Percentiles rank a stretch among this genome's conserved stretches.
phyloP scores from a whole-genome alignment of 2,113 vertebrate species.

The Piaya cayana region DNA sequence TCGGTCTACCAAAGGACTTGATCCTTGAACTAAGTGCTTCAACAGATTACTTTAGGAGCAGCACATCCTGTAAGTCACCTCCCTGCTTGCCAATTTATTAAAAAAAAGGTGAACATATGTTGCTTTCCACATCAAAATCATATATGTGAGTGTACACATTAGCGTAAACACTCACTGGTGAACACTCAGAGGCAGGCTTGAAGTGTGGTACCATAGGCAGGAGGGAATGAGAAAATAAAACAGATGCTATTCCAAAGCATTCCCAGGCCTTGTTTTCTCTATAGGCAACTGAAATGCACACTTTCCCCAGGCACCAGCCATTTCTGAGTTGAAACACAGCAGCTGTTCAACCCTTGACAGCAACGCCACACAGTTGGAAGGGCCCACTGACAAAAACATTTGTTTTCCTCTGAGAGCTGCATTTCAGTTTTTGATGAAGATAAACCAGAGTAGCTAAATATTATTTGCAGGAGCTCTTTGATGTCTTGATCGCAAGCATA shows the following conservation, averaged over 20 bases:
- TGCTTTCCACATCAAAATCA: neutral
- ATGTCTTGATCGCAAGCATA: neutral
- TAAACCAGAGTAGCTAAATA: neutral
- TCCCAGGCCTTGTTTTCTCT: neutral
- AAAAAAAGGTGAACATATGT: neutral
- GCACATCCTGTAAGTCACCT: neutral
- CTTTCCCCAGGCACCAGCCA: neutral
- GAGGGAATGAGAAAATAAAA: neutral
- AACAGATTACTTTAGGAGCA: neutral
- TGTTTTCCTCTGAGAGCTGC: neutral
- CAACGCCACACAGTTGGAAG: neutral
- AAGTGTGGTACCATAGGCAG: neutral
- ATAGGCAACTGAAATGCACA: neutral
- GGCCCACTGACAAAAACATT: neutral
- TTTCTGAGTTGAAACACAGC: neutral
- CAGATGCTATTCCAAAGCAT: neutral
- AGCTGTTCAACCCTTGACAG: neutral
- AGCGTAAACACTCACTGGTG: neutral
- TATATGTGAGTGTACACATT: neutral
- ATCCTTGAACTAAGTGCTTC: neutral
- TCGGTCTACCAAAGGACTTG: neutral
- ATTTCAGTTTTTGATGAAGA: neutral
- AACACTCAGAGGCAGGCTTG: neutral
- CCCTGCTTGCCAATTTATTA: neutral
- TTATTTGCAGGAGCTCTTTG: neutral